These are phyloP conservation scores for Laticauda laticaudata DNA, from an alignment of 2,113 vertebrate genomes.

Conservation along the genomic window DNA sequence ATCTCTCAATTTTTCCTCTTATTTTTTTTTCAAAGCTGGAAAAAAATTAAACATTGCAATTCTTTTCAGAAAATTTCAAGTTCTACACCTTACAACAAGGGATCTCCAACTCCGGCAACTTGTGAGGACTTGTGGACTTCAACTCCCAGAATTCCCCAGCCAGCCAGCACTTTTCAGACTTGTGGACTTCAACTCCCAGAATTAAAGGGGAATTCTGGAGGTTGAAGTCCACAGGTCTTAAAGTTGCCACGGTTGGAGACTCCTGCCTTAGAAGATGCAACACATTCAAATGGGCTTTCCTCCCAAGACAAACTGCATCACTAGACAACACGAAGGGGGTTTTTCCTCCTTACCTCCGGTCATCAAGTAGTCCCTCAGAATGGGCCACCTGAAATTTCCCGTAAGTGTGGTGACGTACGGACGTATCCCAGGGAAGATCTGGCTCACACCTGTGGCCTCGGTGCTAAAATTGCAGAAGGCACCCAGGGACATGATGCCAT, in stretches of 20 bases:
- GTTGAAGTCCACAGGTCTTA: too few relatives aligned
- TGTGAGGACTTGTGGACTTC: too few relatives aligned
- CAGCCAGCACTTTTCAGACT: too few relatives aligned
- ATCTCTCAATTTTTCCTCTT: too few relatives aligned
- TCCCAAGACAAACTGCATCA: neutral
- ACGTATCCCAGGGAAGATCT: conserved; percentile 92
- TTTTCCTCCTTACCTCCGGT: conserved; percentile 82
- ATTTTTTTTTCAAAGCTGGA: too few relatives aligned
- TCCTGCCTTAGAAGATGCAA: too few relatives aligned
- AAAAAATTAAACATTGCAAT: neutral
- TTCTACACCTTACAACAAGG: neutral
- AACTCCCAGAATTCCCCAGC: too few relatives aligned
- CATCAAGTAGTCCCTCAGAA: conserved; percentile 95
- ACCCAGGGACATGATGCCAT: conserved; percentile 92
- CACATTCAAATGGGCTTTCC: neutral
- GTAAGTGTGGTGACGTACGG: conserved; percentile 90
- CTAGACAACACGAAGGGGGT: neutral
- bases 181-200: too few relatives aligned
- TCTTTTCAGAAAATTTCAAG: neutral
- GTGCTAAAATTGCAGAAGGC: conserved; percentile 98
- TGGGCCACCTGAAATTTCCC: conserved; percentile 91
- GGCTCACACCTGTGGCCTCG: conserved; percentile 90
- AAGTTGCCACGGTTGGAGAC: too few relatives aligned
- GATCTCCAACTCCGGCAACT: too few relatives aligned
- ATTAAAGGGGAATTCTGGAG: too few relatives aligned